phyloP scores from a whole-genome alignment of 1,140 invertebrate genomes.

The Neodiprion pinetum region DNA sequence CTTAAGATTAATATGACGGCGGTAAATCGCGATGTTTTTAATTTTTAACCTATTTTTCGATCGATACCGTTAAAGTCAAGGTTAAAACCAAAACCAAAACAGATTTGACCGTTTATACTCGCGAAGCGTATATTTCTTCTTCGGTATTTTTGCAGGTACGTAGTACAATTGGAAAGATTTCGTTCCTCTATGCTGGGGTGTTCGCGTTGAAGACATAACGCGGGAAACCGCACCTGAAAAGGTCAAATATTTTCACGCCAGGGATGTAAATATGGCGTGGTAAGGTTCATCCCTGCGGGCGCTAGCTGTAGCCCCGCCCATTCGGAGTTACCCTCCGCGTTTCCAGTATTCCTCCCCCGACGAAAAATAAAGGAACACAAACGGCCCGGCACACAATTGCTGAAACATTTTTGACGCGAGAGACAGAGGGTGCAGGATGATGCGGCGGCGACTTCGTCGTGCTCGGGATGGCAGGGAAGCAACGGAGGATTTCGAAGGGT shows the following conservation, averaged over 20 bases:
- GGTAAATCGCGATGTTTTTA: too few species aligned
- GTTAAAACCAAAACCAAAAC: too few species aligned
- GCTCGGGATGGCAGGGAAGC: not conserved
- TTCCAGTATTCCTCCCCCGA: conserved; percentile 48
- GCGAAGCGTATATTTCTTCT: too few species aligned
- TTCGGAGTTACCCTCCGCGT: conserved; percentile 24
- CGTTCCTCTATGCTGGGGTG: too few species aligned
- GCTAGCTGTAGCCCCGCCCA: conserved; percentile 51
- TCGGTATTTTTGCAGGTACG: not conserved
- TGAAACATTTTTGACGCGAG: conserved; percentile 56
- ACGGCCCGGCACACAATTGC: conserved; percentile 54
- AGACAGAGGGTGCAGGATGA: conserved; percentile 19
- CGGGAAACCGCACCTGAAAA: too few species aligned
- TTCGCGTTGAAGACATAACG: too few species aligned
- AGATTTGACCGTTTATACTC: too few species aligned
- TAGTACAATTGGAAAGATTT: not conserved
- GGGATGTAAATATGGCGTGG: conserved; percentile 56
- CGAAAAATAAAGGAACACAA: conserved; percentile 57
- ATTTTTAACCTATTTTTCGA: too few species aligned
- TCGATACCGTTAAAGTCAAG: too few species aligned
- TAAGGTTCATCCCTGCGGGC: conserved; percentile 56
- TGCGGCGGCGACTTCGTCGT: not conserved
- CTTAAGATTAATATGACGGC: too few species aligned
- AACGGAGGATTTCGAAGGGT: conserved; percentile 9
- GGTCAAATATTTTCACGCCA: conserved; percentile 18